Base-by-base conservation (phyloP, 2,113 vertebrate genomes). In the Ceyx cyanopectus region DNA sequence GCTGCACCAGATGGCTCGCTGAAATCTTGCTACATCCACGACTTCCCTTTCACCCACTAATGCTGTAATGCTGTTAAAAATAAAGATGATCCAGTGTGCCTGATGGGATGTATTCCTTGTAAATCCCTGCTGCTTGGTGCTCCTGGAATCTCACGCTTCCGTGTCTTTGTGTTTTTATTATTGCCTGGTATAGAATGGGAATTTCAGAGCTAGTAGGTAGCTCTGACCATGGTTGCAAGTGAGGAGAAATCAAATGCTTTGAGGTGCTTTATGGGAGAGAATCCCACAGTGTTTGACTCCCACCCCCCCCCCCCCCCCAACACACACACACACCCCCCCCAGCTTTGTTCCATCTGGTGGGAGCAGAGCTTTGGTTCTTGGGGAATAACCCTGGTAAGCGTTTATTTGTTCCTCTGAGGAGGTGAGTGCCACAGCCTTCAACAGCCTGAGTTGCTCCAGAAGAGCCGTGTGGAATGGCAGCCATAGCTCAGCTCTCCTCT, bases 41-140 rank as follows among this genome's bases (percentile, higher is more conserved):
- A 85, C 79, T 96, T 96, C 87, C 89, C 89, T 92, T 93, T 95
- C 82, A 95, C 91, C 87, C 87, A 85, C 85, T 93, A 75, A 40
- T 0, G 1, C 79, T 87, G 85, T 92, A 91, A 89, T 94, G 57
- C 85, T 94, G 91, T 96, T 95, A 95, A 96, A 96, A 96, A 96
- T 96, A 96, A 94, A 96, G 56, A 87, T 89, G 92, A 96, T 92
- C 91, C 91, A 61, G 51, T 91, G 58, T 89, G 89, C 91, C 79
- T 92, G 72, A 89, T 82, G 89, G 91, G 96, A 93, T 93, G 68
- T 77, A 53, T 85, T 61, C 61, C 83, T 56, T 94, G 82, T 96
- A 95, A 96, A 91, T 95, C 92, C 57, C 75, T 82, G 60, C 81
- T 85, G 70, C 84, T 70, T 56, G 19, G 87, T 51, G 70, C 85